phyloP scores from a whole-genome alignment of 2,888 invertebrate genomes.

The Ormyrus rosae region DNA sequence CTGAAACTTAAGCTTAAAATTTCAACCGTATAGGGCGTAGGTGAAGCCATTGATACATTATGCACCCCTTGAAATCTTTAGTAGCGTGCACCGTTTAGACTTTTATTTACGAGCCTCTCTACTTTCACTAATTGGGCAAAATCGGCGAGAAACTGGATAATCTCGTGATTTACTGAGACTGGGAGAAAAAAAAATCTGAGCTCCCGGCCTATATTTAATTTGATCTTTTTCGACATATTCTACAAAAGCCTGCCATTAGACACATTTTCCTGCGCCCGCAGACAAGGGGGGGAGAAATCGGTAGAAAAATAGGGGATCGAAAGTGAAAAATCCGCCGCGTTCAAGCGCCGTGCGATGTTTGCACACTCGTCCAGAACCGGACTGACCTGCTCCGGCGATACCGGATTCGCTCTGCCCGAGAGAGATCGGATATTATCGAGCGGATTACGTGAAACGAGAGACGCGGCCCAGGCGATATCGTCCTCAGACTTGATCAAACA shows the following conservation, averaged over 20 bases:
- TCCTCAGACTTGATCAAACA: conserved; percentile 43
- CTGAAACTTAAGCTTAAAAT: too few relatives aligned
- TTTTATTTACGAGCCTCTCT: conserved; percentile 22
- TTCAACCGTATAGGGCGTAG: too few relatives aligned
- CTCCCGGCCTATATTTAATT: background rate
- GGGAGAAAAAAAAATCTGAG: conserved; percentile 1
- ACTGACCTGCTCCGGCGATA: conserved; percentile 33
- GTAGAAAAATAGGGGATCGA: conserved; percentile 15
- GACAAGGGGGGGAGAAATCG: conserved; percentile 14
- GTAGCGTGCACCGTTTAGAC: conserved; percentile 10
- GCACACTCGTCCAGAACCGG: conserved; percentile 44
- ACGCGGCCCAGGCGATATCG: conserved; percentile 6
- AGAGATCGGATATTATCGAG: conserved; percentile 47
- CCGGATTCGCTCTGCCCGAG: conserved; percentile 6
- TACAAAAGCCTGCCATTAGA: conserved; percentile 33
- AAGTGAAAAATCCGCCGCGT: conserved; percentile 46
- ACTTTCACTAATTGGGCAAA: conserved; percentile 24
- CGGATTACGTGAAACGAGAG: conserved; percentile 57
- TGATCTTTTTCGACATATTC: background rate
- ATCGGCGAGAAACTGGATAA: conserved; percentile 9
- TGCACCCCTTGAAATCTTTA: background rate
- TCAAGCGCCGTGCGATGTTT: conserved; percentile 8
- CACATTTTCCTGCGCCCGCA: background rate
- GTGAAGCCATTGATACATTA: too few relatives aligned
- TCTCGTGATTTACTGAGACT: conserved; percentile 38